These are phyloP conservation scores for Aspidoscelis tigris DNA, from an alignment of 2,113 vertebrate genomes.

Conservation along the genomic window DNA sequence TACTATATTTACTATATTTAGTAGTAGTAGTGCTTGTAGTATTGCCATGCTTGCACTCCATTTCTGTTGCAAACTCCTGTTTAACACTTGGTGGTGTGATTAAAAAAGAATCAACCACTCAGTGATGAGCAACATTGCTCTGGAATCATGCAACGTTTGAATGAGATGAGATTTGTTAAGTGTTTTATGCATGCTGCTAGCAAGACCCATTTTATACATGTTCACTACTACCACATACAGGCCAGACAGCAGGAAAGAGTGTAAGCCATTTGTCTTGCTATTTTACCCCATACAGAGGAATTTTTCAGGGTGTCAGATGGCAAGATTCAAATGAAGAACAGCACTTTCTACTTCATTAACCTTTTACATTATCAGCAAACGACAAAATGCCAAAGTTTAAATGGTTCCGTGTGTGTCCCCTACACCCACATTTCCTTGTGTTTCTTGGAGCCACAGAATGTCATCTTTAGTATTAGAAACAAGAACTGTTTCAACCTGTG, in stretches of 20 bases:
- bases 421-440: background rate
- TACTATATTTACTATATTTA: too few species aligned
- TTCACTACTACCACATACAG: background rate
- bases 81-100: too few species aligned
- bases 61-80: too few species aligned
- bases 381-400: background rate
- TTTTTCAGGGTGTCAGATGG: conserved; percentile 14
- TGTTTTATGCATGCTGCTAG: background rate
- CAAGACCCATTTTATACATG: background rate
- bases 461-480: conserved; percentile 7
- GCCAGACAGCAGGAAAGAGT: background rate
- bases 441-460: background rate
- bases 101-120: too few species aligned
- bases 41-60: too few species aligned
- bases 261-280: conserved; percentile 13
- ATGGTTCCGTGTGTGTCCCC: background rate
- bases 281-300: conserved; percentile 13
- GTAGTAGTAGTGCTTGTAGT: too few species aligned
- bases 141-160: too few species aligned
- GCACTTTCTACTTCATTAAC: conserved; percentile 20
- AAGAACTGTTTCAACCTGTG: conserved; percentile 30
- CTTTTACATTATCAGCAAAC: background rate
- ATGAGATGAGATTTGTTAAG: too few species aligned
- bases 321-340: conserved; percentile 28
- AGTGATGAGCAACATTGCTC: too few species aligned